Evolutionary conservation across 2,797 vertebrate genomes (phyloP).

Genomic region (Gastrophryne carolinensis): DNA sequence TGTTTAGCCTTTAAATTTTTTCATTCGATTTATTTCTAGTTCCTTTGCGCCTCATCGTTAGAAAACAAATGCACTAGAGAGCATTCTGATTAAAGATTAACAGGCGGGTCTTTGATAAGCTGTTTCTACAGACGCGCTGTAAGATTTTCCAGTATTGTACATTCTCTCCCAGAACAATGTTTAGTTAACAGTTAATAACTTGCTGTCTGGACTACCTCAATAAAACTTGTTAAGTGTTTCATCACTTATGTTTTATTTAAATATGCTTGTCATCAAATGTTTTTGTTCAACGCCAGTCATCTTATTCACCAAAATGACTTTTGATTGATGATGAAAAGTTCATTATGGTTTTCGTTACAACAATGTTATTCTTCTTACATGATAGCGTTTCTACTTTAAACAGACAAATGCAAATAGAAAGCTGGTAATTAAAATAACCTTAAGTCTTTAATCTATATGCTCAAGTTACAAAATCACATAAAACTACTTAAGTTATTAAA

Average conservation of each 20-base stretch:
- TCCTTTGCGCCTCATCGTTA: not conserved
- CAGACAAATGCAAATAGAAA: not conserved
- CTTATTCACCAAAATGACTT: slow-evolving; percentile 63
- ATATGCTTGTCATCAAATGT: slow-evolving; percentile 74
- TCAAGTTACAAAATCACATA: too few species aligned
- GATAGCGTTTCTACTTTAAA: not conserved
- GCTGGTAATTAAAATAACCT: not conserved
- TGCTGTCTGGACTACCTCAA: slow-evolving; percentile 69
- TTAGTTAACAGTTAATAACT: slow-evolving; percentile 76
- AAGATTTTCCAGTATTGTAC: slow-evolving; percentile 57
- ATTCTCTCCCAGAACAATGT: slow-evolving; percentile 68
- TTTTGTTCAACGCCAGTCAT: slow-evolving; percentile 67
- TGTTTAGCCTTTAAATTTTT: not conserved
- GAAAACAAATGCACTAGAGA: not conserved
- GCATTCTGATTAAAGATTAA: not conserved
- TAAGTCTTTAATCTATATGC: not conserved
- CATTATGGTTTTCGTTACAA: slow-evolving; percentile 37
- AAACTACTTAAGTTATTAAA: too few species aligned
- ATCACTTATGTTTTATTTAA: slow-evolving; percentile 76
- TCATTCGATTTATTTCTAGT: not conserved
- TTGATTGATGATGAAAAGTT: slow-evolving; percentile 66
- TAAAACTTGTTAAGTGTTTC: slow-evolving; percentile 70
- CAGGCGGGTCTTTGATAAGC: slow-evolving; percentile 63
- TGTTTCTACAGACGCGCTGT: slow-evolving; percentile 54
- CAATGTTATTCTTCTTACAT: slow-evolving; percentile 4